A percentile compares a stretch with the other conserved stretches of the same genome.
These are phyloP conservation scores for Xylocopa sonorina DNA, from an alignment of 1,140 invertebrate genomes.

Conservation along the genomic window DNA sequence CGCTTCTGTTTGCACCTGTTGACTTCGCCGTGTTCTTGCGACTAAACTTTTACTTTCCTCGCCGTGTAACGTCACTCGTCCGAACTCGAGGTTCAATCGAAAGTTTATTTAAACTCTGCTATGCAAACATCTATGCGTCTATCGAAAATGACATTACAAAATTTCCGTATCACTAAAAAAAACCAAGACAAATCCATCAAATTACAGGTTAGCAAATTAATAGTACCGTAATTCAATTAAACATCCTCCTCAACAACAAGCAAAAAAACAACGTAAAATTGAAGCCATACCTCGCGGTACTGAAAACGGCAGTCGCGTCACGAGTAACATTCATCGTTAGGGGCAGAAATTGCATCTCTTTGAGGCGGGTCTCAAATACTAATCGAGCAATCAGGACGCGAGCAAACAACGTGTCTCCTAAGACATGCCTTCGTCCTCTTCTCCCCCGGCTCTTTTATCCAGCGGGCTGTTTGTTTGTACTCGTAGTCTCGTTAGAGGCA, in stretches of 20 bases:
- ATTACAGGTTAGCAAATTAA: too few relatives aligned
- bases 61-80: neutral
- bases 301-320: neutral
- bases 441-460: slow-evolving; percentile 52
- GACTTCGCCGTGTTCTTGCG: slow-evolving; percentile 23
- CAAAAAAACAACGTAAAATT: neutral
- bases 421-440: slow-evolving; percentile 3
- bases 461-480: slow-evolving; percentile 56
- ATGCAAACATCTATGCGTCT: neutral
- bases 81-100: neutral
- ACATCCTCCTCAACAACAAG: too few relatives aligned
- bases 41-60: slow-evolving; percentile 11
- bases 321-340: neutral
- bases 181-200: too few relatives aligned
- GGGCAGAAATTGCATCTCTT: slow-evolving; percentile 4
- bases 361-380: slow-evolving; percentile 7
- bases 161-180: neutral
- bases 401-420: neutral
- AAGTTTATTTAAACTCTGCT: slow-evolving; percentile 13
- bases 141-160: neutral
- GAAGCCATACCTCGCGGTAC: neutral
- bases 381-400: slow-evolving; percentile 11
- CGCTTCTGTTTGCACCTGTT: slow-evolving; percentile 38
- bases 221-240: too few relatives aligned
- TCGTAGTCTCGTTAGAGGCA: slow-evolving; percentile 71